These are phyloP conservation scores for Cerastoderma edule DNA, from an alignment of 2,888 invertebrate species.

Conservation along the genomic window DNA sequence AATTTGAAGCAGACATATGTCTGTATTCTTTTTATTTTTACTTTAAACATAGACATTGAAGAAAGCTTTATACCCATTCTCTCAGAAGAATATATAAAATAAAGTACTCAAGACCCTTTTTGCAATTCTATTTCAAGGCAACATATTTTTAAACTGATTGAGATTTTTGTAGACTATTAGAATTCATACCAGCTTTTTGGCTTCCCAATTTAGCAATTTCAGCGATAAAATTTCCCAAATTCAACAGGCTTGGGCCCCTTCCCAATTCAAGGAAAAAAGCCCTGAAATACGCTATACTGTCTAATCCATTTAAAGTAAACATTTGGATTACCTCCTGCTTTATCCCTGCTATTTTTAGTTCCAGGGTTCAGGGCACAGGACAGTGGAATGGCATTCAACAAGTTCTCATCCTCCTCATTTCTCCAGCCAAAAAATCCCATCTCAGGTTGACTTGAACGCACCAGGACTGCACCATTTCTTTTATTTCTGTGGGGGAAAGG, in stretches of 20 bases:
- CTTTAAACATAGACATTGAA: too few species aligned
- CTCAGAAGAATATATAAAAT: too few species aligned
- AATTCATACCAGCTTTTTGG: too few species aligned
- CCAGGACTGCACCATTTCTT: constrained; percentile 95
- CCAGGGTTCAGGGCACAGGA: constrained; percentile 75
- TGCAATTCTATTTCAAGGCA: too few species aligned
- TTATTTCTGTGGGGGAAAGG: constrained; percentile 87
- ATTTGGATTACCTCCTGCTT: constrained; percentile 6
- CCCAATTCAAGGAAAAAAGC: too few species aligned
- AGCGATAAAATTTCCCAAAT: too few species aligned
- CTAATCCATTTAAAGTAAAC: not conserved
- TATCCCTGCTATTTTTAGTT: constrained; percentile 41
- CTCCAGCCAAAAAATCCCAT: constrained; percentile 98
- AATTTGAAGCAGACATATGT: too few species aligned
- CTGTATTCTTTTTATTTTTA: too few species aligned
- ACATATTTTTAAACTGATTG: not conserved
- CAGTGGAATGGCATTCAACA: constrained; percentile 87
- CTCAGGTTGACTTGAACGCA: constrained; percentile 97
- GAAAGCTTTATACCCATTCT: too few species aligned
- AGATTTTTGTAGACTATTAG: not conserved
- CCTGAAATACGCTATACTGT: not conserved
- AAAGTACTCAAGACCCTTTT: too few species aligned
- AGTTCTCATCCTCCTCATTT: constrained; percentile 93
- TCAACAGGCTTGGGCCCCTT: too few species aligned
- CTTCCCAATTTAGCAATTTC: too few species aligned